Conservation (phyloP, 2,888 invertebrate genomes). For the Drosophila koepferae region DNA sequence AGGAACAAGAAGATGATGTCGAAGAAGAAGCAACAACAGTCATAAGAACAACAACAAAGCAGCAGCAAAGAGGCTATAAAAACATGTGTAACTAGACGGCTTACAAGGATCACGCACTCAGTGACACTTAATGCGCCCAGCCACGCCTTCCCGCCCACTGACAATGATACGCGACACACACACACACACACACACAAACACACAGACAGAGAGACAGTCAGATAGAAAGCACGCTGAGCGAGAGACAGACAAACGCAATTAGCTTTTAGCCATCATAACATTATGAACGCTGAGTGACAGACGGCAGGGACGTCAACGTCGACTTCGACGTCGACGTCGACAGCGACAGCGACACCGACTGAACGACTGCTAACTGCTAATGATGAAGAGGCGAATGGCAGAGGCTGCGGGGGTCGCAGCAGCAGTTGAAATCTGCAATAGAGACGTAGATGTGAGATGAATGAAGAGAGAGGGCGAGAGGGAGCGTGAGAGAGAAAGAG, state of each 20-base stretch:
- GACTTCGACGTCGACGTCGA: constrained; percentile 24
- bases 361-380: constrained; percentile 65
- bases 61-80: constrained; percentile 63
- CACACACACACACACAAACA: not conserved
- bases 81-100: constrained; percentile 78
- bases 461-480: constrained; percentile 21
- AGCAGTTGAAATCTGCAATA: constrained; percentile 31
- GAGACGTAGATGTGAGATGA: constrained; percentile 38
- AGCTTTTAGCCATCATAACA: constrained; percentile 80
- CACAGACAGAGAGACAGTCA: constrained; percentile 17
- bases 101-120: constrained; percentile 79
- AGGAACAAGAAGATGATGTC: not conserved
- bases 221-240: not conserved
- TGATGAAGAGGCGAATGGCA: constrained; percentile 48
- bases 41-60: not conserved
- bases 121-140: constrained; percentile 73
- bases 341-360: constrained; percentile 16
- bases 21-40: constrained; percentile 5
- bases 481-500: constrained; percentile 6
- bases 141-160: constrained; percentile 11
- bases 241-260: constrained; percentile 77
- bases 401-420: constrained; percentile 1
- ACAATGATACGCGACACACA: constrained; percentile 32
- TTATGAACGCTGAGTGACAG: constrained; percentile 74
- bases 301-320: constrained; percentile 20